Evolutionary conservation across 2,113 vertebrate species (phyloP).

Genomic region (Zapus hudsonius): DNA sequence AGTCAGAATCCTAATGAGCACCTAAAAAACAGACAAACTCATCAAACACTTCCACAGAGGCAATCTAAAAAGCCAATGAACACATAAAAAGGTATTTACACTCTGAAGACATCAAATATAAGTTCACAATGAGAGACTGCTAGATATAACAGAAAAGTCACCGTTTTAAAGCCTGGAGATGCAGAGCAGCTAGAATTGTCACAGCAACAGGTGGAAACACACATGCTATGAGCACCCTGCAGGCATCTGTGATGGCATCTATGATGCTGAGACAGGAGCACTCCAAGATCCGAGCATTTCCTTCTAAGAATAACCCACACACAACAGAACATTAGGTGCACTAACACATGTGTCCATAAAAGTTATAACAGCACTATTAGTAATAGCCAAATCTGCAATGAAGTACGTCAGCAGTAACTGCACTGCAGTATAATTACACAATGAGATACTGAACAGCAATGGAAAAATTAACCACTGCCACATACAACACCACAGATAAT

Average conservation of each 20-base stretch:
- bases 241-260: neutral
- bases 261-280: neutral
- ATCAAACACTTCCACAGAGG: neutral
- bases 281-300: neutral
- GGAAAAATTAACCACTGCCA: neutral
- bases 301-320: neutral
- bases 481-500: neutral
- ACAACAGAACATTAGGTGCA: neutral
- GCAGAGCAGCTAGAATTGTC: neutral
- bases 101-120: constrained; percentile 6
- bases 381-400: neutral
- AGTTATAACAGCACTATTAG: neutral
- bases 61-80: constrained; percentile 27
- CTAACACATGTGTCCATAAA: neutral
- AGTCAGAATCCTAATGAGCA: neutral
- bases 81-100: constrained; percentile 31
- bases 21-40: neutral
- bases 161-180: neutral
- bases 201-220: neutral
- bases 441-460: neutral
- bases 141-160: neutral
- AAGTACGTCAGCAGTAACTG: neutral
- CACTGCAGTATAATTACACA: neutral
- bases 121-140: neutral
- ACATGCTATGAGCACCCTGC: neutral